Evolutionary conservation across 2,797 vertebrate genomes (phyloP).

Genomic region (Morus bassanus): DNA sequence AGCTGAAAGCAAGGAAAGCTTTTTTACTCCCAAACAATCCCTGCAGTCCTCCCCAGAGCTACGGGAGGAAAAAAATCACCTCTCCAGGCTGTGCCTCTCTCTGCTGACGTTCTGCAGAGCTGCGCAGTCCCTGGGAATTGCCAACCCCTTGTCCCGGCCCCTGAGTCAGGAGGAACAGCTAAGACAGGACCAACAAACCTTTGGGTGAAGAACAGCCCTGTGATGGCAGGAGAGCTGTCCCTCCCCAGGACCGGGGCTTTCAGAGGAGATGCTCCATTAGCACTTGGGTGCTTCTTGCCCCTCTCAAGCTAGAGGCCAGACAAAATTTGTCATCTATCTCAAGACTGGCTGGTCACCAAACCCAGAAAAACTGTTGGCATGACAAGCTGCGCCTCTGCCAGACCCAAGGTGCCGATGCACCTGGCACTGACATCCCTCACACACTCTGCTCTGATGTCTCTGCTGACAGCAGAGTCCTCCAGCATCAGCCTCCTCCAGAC

Average conservation of each 20-base stretch:
- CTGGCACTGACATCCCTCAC: not conserved
- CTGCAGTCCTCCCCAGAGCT: not conserved
- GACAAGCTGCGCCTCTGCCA: not conserved
- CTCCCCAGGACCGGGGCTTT: fast-evolving
- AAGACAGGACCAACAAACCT: not conserved
- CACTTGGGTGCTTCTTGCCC: not conserved
- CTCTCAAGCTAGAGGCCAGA: not conserved
- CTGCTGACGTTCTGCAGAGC: not conserved
- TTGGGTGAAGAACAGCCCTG: not conserved
- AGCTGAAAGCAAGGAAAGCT: not conserved
- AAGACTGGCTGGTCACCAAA: not conserved
- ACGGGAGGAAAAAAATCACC: not conserved
- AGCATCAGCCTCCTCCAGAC: not conserved
- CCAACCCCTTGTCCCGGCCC: not conserved
- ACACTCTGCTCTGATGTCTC: fast-evolving
- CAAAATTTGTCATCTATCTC: not conserved
- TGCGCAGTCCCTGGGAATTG: not conserved
- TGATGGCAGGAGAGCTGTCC: not conserved
- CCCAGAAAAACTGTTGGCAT: not conserved
- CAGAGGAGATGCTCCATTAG: not conserved
- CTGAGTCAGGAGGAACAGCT: not conserved
- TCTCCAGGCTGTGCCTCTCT: not conserved
- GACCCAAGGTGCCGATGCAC: not conserved
- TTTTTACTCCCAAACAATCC: not conserved
- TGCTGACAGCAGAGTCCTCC: not conserved